A percentile compares a stretch with the other conserved stretches of the same genome.
phyloP scores from a whole-genome alignment of 2,113 vertebrate genomes.

The Blennius ocellaris region DNA sequence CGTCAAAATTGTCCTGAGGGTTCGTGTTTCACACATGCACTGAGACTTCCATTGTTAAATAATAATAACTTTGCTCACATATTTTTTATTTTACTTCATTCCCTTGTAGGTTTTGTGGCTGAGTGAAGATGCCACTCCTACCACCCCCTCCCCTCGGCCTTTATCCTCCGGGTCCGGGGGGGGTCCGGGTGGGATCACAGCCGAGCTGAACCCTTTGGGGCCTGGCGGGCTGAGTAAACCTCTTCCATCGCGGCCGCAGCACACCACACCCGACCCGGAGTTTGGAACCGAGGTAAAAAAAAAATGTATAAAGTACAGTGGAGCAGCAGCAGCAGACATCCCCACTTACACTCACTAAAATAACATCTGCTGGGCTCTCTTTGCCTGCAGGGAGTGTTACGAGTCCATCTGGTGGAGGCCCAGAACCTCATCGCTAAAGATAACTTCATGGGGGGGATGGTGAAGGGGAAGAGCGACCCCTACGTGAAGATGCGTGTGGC shows the following conservation, averaged over 20 bases:
- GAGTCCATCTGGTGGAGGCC: conserved; percentile 90
- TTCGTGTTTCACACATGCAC: conserved; percentile 60
- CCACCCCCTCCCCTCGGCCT: conserved; percentile 67
- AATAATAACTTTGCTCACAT: background rate
- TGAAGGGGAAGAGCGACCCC: conserved; percentile 94
- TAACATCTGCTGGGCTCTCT: background rate
- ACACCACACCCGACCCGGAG: conserved; percentile 83
- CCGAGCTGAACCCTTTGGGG: conserved; percentile 64
- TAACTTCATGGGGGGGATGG: conserved; percentile 90
- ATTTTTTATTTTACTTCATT: conserved; percentile 5
- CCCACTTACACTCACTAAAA: background rate
- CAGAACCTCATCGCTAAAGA: conserved; percentile 92
- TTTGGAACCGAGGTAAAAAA: conserved; percentile 87
- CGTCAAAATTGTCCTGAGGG: conserved; percentile 89
- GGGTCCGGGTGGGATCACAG: conserved; percentile 59
- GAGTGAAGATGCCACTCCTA: conserved; percentile 81
- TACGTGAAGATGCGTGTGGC: conserved; percentile 89
- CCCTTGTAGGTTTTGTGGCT: conserved; percentile 86
- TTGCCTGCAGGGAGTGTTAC: conserved; percentile 85
- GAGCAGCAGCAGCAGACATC: background rate
- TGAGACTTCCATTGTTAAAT: background rate
- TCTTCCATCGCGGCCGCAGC: conserved; percentile 72
- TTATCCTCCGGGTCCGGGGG: conserved; percentile 40
- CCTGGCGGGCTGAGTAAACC: conserved; percentile 77
- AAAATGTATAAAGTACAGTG: too few species aligned